Evolutionary conservation across 1,140 invertebrate genomes (phyloP).

Genomic region (Cydia amplana): DNA sequence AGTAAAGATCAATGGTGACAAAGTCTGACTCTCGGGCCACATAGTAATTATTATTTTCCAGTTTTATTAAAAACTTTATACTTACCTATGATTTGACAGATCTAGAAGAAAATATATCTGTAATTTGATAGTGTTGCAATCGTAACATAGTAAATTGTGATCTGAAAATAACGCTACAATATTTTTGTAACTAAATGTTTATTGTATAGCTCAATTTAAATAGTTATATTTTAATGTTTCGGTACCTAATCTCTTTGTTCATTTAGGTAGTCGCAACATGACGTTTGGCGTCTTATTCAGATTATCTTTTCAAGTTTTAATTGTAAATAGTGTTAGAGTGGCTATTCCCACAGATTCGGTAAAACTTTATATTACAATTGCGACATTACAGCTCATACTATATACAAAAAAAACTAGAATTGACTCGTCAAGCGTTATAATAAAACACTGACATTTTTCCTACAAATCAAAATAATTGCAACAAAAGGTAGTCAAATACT

Average conservation of each 20-base stretch:
- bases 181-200: conserved; percentile 77
- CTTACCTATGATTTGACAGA: conserved; percentile 11
- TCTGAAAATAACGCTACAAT: conserved; percentile 76
- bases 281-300: background rate
- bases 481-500: background rate
- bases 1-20: too few species aligned
- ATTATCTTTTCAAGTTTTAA: conserved; percentile 4
- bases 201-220: conserved; percentile 76
- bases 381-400: background rate
- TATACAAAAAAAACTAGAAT: background rate
- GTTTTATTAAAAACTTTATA: conserved; percentile 12
- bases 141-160: conserved; percentile 70
- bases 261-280: background rate
- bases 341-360: background rate
- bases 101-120: conserved; percentile 37
- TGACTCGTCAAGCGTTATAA: background rate
- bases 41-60: background rate
- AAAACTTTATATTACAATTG: background rate
- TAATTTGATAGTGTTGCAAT: conserved; percentile 53
- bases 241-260: conserved; percentile 14
- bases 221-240: conserved; percentile 50
- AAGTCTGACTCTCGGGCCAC: background rate
- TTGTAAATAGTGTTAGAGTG: conserved; percentile 6
- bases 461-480: background rate
- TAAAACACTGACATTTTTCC: background rate